Base-by-base conservation (phyloP, 2,113 vertebrate species). In the Apteryx mantelli region DNA sequence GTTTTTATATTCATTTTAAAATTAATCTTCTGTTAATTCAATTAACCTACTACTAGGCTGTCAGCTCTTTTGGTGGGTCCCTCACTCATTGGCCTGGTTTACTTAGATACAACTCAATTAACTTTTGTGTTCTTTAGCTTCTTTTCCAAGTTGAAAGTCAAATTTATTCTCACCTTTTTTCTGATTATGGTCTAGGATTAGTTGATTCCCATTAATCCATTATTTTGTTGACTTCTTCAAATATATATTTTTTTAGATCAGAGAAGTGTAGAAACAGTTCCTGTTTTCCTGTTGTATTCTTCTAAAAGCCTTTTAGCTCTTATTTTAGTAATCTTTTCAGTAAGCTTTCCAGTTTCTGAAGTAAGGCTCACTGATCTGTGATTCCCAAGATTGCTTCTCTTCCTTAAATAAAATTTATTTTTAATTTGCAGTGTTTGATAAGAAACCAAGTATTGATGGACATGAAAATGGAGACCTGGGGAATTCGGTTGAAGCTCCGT, bases 381-480 rank as follows among this genome's bases (percentile, higher is more conserved):
- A 56, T 75, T 82, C 7, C 21, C 42, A 58, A 76, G 60, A 71
- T 61, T 84, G 4, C 48, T 88, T 82, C 61, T 75, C 17, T 76
- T 79, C 38, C 20, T 95, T 93, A 88, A 93, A 91, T 86, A 81
- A 65, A 40, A 46, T 71, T 42, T 93, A 40, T 95, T 83, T 84
- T 97, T 91, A 89, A 81, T 66, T 98, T 97, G 52, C 94, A 99
- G 99, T 98, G 61, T 99, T 99, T 98, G 99, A 98, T 97, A 99
- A 99, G 98, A 99, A 99, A 94, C 94, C 98, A 58, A 97, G 98
- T 94, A 98, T 97, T 86, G 99, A 98, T 61, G 96, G 98, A 81
- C 98, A 98, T 88, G 99, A 99, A 98, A 99, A 99, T 42, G 99
- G 99, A 96, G 99, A 99, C 86, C 95, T 98, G 26, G 98, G 98